Evolutionary conservation across 37 sponge, comb jelly and placozoan species (phyloP), one percentile per base, ranked within the genome.

Genomic region (Chondrilla cf. caribensis): DNA sequence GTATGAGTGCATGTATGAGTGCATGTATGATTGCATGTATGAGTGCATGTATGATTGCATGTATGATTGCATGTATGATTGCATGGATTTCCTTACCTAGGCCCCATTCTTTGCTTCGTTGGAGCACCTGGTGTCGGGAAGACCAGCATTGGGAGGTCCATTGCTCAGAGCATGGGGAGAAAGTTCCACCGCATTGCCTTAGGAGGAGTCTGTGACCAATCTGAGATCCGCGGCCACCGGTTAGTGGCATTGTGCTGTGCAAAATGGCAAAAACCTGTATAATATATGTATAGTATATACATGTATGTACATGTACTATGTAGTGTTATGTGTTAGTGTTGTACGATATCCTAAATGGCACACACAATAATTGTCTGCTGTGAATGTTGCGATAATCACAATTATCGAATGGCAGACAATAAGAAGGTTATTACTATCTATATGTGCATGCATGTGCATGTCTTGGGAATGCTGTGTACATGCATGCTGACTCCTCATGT

Each of bases 61-160:
- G n/a, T n/a, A n/a, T n/a, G n/a, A n/a, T n/a, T n/a, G n/a, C n/a
- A n/a, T n/a, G n/a, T n/a, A n/a, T n/a, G n/a, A n/a, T n/a, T n/a
- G n/a, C n/a, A n/a, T n/a, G n/a, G n/a, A n/a, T n/a, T n/a, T n/a
- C n/a, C n/a, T n/a, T n/a, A n/a, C n/a, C n/a, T 59, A 93, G 94
- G 96, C 62, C 96, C 96, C 1, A 95, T 95, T 43, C 70, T 95
- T 40, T 95, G 96, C 77, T 87, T 95, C 58, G 93, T 95, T 55
- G 96, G 96, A 15, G 83, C 96, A 33, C 96, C 96, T 43, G 96
- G 96, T 2, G 96, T 95, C 37, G 96, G 96, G 0, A 95, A 95
- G 79, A 95, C 96, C 19, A 95, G 96, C 42, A 78, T 95, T 17
- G 96, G 91, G 0, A 79, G 89, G n/a, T 90, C 94, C n/a, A 77